Conservation (phyloP, 2,113 vertebrate species). For the Sinocyclocheilus anshuiensis region DNA sequence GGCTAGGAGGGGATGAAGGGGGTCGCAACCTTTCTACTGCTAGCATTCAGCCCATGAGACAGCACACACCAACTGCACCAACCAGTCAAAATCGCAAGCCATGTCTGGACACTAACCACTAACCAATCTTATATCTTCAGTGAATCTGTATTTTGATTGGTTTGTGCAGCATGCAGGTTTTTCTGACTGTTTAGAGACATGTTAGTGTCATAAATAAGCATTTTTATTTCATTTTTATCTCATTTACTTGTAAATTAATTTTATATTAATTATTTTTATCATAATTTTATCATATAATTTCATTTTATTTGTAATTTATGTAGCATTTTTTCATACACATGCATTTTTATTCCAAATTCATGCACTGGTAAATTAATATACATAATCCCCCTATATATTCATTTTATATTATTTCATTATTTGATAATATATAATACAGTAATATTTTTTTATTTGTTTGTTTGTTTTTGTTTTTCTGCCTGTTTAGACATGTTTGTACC, state of each 20-base stretch:
- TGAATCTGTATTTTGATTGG: background rate
- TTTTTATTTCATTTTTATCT: background rate
- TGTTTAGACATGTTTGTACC: no score
- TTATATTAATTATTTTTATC: no score
- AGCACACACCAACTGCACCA: background rate
- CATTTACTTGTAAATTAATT: background rate
- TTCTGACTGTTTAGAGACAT: background rate
- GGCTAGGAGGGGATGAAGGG: conserved; percentile 47
- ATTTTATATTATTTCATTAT: no score
- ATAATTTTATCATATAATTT: no score
- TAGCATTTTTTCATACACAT: no score
- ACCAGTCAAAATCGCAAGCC: conserved; percentile 2
- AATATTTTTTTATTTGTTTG: no score
- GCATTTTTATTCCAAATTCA: no score
- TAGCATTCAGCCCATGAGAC: conserved; percentile 41
- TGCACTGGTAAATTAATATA: no score
- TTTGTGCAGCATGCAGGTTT: background rate
- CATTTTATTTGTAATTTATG: no score
- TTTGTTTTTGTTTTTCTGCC: no score
- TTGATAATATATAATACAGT: no score
- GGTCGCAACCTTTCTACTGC: conserved; percentile 53
- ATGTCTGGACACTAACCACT: background rate
- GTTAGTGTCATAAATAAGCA: background rate
- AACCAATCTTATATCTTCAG: background rate
- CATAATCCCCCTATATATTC: no score